Percentiles rank a stretch among this genome's conserved stretches.
Evolutionary conservation across 2,888 invertebrate genomes (phyloP).

Genomic region (Brachypterus glaber): DNA sequence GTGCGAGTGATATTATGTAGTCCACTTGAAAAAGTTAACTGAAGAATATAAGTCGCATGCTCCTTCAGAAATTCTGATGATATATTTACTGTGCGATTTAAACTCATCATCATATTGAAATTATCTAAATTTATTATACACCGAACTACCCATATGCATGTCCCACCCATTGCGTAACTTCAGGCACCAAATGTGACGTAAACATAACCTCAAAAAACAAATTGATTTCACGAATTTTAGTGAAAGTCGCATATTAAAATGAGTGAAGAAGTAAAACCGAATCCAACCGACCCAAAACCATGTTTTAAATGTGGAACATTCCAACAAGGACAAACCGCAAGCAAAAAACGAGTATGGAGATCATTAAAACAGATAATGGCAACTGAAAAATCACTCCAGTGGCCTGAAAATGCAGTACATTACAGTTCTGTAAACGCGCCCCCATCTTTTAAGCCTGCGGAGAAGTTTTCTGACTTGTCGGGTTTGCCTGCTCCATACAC

Average conservation of each 20-base stretch:
- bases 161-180: no score
- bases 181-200: no score
- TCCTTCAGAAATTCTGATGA: no score
- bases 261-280: conserved; percentile 27
- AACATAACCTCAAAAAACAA: conserved; percentile 8
- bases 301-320: conserved; percentile 36
- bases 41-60: no score
- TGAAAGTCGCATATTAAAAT: conserved; percentile 17
- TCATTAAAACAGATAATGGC: conserved; percentile 81
- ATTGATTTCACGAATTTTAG: no score
- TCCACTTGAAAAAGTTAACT: no score
- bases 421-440: conserved; percentile 86
- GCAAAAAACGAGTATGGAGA: conserved; percentile 78
- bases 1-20: no score
- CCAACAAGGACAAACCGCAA: conserved; percentile 47
- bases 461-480: conserved; percentile 90
- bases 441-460: conserved; percentile 81
- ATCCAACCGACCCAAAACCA: conserved; percentile 32
- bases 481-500: conserved; percentile 79
- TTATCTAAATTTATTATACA: no score
- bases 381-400: conserved; percentile 66
- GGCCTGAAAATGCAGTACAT: conserved; percentile 67
- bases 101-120: no score
- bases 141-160: no score
- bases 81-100: no score